Base-by-base conservation (phyloP, 2,888 invertebrate genomes). In the Mesoligia furuncula region DNA sequence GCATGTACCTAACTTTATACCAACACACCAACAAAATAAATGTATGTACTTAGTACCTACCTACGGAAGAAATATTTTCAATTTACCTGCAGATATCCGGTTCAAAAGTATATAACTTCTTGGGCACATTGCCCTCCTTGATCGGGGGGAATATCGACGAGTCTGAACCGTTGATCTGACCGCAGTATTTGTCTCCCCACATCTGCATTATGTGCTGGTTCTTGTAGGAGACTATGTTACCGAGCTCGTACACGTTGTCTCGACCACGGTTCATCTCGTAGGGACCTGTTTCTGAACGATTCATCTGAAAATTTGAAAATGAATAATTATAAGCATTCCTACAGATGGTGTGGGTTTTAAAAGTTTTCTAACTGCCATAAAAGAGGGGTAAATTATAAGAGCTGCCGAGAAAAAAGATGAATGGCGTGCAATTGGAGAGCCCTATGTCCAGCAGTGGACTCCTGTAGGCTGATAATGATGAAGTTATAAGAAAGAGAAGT, bases 1-100 rank as follows among this genome's bases (percentile, higher is more conserved):
- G 36, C 36, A 36, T 5, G 5, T 36, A n/a, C n/a, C n/a, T n/a
- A 36, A 36, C 36, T 36, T 36, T 36, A 39, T 39, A 39, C 39
- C 8, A 39, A 39, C 8, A 42, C 0, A 42, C 42, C 42, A 42
- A 42, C 42, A 45, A 45, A 45, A 54, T n/a, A 59, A 27, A 6
- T 11, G 62, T 20, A 20, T 31, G 9, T 62, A 36, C 6, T 3
- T n/a, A 54, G 6, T 36, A 31, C 31, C 31, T 31, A n/a, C 54
- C 3, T n/a, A 9, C 4, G 24, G 9, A 17, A n/a, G 20, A 31
- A 42, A 4, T 39, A 57, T n/a, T 68, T 39, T 36, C 3, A 17
- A 48, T 17, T 84, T 80, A 86, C 97, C 97, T 96, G 96, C 97
- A 98, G 57, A 97, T 92, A 81, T 97, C 97, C 1, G 97, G 94